These are phyloP conservation scores for Amniataba percoides DNA, from an alignment of 2,797 vertebrate species.

Conservation along the genomic window DNA sequence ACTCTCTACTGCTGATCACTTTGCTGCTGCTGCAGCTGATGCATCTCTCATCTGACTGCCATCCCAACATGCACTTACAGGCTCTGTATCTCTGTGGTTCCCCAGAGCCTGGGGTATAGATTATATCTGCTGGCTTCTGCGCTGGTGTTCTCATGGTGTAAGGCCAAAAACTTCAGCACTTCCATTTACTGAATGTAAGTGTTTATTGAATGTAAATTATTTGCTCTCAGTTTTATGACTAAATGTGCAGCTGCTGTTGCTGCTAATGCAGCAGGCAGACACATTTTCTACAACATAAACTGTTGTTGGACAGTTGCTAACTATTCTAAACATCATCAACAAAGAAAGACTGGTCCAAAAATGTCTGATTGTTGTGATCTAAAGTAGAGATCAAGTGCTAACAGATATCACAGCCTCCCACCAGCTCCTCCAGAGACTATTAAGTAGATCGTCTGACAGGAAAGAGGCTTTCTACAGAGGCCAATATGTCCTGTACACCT, in stretches of 20 bases:
- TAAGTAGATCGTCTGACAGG: conserved; percentile 45
- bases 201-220: too few species aligned
- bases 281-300: background rate
- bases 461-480: conserved; percentile 47
- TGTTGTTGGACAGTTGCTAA: background rate
- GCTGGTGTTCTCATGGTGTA: background rate
- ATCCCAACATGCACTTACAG: conserved; percentile 40
- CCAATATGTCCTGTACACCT: conserved; percentile 67
- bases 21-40: conserved; percentile 50
- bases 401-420: conserved; percentile 14
- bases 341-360: background rate
- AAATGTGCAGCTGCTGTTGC: background rate
- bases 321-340: background rate
- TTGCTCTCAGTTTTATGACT: background rate
- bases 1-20: conserved; percentile 44
- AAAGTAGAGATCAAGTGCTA: conserved; percentile 5
- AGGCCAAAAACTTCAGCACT: background rate
- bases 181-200: too few species aligned
- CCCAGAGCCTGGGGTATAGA: conserved; percentile 27
- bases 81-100: conserved; percentile 22
- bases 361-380: background rate
- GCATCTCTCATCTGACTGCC: conserved; percentile 34
- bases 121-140: conserved; percentile 25
- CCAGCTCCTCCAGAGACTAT: conserved; percentile 23
- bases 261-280: too few species aligned